Evolutionary conservation across 2,888 invertebrate species (phyloP).

Genomic region (Adelognathus sp.): DNA sequence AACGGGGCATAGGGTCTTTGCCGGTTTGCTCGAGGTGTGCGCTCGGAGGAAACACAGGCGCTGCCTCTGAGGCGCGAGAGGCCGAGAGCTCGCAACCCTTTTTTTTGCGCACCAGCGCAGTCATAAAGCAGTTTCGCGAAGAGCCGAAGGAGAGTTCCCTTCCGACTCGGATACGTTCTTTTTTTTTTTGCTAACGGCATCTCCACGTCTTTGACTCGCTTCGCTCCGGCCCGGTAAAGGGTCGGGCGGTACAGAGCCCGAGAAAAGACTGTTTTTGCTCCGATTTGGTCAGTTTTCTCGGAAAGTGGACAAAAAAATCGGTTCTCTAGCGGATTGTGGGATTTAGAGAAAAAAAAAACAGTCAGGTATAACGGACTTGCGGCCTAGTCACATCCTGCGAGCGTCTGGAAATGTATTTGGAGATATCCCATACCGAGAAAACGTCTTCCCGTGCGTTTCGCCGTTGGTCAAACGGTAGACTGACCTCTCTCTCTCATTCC

Average conservation of each 20-base stretch:
- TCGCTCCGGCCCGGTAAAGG: conserved; percentile 35
- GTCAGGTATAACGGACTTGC: conserved; percentile 58
- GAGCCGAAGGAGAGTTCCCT: conserved; percentile 17
- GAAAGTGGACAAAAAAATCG: conserved; percentile 5
- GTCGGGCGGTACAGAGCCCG: conserved; percentile 42
- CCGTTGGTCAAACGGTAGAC: conserved; percentile 39
- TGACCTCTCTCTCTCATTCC: conserved; percentile 25
- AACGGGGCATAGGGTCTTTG: conserved; percentile 3
- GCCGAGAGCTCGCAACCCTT: conserved; percentile 62
- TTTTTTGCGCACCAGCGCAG: conserved; percentile 62
- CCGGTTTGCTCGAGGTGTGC: too few relatives aligned
- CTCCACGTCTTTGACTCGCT: conserved; percentile 2
- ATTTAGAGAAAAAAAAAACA: conserved; percentile 41
- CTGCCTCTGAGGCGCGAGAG: background rate
- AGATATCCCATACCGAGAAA: background rate
- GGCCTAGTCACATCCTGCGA: conserved; percentile 25
- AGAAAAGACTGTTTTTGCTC: conserved; percentile 59
- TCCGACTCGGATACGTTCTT: background rate
- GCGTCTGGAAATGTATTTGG: background rate
- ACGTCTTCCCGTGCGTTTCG: background rate
- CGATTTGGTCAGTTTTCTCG: conserved; percentile 35
- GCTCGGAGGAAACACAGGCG: conserved; percentile 1
- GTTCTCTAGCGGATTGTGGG: background rate
- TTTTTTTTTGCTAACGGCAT: conserved; percentile 49
- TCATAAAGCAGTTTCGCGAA: conserved; percentile 66